These are phyloP conservation scores for Caranx melampygus DNA, from an alignment of 2,113 vertebrate species.

Conservation along the genomic window DNA sequence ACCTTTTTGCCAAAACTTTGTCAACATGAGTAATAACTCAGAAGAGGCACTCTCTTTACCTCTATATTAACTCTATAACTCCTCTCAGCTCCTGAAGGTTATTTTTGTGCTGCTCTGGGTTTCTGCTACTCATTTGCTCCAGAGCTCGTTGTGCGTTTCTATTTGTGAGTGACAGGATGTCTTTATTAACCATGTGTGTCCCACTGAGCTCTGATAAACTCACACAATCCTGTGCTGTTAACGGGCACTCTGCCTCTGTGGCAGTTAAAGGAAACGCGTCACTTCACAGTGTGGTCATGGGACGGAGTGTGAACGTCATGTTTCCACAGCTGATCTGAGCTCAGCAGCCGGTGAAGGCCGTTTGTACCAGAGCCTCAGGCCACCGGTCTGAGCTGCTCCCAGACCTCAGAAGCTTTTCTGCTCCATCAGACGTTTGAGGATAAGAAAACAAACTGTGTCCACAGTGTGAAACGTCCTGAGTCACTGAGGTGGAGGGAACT, in stretches of 20 bases:
- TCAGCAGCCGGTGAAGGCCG: neutral
- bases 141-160: neutral
- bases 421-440: neutral
- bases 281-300: neutral
- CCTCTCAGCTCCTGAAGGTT: neutral
- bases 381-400: too few species aligned
- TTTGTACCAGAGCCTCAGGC: too few species aligned
- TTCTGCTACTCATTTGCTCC: neutral
- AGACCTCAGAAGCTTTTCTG: neutral
- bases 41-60: too few species aligned
- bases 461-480: neutral
- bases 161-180: neutral
- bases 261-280: neutral
- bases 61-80: neutral
- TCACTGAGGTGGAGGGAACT: neutral
- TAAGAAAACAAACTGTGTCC: neutral
- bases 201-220: neutral
- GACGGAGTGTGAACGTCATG: neutral
- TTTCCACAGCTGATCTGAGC: conserved; percentile 13
- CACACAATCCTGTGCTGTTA: neutral
- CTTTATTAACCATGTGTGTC: neutral
- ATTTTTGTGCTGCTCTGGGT: neutral
- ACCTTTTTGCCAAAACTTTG: too few species aligned
- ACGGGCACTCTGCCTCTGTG: neutral
- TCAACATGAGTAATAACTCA: too few species aligned